Conservation (phyloP, 2,797 vertebrate species). For the Natrix natrix region DNA sequence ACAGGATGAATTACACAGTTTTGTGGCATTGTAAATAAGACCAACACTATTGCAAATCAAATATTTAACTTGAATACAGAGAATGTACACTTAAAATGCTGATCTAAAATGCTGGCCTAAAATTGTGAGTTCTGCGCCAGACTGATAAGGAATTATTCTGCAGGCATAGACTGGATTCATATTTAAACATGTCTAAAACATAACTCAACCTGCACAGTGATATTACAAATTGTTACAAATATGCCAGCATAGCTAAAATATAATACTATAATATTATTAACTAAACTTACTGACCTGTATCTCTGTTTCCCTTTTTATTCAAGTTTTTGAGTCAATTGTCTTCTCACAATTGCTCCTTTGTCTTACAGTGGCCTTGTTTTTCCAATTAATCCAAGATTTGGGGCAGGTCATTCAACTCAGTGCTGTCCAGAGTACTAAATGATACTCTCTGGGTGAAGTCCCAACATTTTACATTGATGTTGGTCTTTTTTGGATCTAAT, state of each 20-base stretch:
- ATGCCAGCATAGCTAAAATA: background rate
- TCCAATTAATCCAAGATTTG: background rate
- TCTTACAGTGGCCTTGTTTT: background rate
- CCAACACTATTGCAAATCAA: background rate
- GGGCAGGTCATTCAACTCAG: background rate
- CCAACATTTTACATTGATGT: background rate
- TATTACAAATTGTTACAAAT: background rate
- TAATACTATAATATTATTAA: background rate
- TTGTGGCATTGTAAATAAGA: background rate
- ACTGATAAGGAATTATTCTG: background rate
- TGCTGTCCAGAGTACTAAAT: background rate
- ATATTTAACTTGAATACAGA: background rate
- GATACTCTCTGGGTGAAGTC: background rate
- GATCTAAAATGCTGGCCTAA: no score
- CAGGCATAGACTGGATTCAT: background rate
- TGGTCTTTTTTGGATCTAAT: background rate
- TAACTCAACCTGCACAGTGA: background rate
- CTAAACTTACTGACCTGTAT: background rate
- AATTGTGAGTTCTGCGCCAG: background rate
- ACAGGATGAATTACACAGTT: background rate
- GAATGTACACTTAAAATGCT: background rate
- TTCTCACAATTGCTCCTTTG: background rate
- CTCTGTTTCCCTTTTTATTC: background rate
- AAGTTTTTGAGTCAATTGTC: background rate
- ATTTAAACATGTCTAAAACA: background rate